Evolutionary conservation across 2,888 invertebrate genomes (phyloP).

Genomic region (Strigamia transsilvanica): DNA sequence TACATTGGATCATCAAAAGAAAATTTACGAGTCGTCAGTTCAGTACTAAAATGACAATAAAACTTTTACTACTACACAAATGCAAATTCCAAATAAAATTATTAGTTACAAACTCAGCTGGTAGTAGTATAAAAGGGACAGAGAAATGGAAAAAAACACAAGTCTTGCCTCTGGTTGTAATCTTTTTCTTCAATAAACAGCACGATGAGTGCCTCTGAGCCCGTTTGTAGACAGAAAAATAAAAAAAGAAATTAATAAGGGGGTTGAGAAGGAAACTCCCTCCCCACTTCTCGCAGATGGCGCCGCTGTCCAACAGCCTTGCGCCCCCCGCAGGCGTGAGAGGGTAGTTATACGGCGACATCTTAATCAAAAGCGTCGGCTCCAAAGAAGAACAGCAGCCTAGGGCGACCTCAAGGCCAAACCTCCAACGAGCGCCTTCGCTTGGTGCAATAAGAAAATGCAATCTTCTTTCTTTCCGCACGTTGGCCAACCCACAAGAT

Average conservation of each 20-base stretch:
- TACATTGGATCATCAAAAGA: slow-evolving; percentile 28
- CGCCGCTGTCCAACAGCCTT: slow-evolving; percentile 37
- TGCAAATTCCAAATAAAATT: not conserved
- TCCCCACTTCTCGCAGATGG: slow-evolving; percentile 35
- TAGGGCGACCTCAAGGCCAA: slow-evolving; percentile 19
- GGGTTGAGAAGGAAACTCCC: slow-evolving; percentile 21
- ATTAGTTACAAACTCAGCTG: not conserved
- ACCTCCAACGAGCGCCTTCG: not conserved
- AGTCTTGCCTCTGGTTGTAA: slow-evolving; percentile 9
- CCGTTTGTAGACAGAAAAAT: slow-evolving; percentile 17
- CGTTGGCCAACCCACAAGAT: slow-evolving; percentile 12
- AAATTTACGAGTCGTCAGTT: slow-evolving; percentile 22
- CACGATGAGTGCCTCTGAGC: not conserved
- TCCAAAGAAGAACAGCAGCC: slow-evolving; percentile 35
- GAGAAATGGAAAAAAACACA: not conserved
- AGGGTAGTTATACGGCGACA: slow-evolving; percentile 41
- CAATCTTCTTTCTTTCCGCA: slow-evolving; percentile 20
- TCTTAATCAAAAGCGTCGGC: slow-evolving; percentile 42
- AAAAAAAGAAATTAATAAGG: slow-evolving; percentile 41
- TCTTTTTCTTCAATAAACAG: not conserved
- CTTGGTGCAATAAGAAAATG: slow-evolving; percentile 15
- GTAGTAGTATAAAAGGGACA: not conserved
- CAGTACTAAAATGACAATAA: slow-evolving; percentile 27
- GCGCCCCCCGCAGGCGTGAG: slow-evolving; percentile 39
- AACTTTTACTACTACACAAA: slow-evolving; percentile 6